Base-by-base conservation (phyloP, 2,888 invertebrate species). In the Meliscaeva auricollis region DNA sequence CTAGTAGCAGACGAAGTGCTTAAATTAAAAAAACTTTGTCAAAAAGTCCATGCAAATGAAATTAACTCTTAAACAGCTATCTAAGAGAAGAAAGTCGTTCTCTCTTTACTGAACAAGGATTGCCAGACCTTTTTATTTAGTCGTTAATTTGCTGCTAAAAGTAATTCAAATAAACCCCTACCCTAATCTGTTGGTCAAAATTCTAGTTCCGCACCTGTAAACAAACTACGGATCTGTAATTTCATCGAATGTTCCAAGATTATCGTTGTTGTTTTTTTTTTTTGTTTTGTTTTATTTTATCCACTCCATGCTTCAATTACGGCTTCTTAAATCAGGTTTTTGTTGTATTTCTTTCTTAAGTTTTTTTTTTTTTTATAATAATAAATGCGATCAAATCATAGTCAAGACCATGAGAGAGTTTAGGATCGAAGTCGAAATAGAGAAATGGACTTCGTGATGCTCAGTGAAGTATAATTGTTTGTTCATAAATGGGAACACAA, bases 391-490 rank as follows among this genome's bases (percentile, higher is more conserved):
- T 48, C 48, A 48, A 32, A 66, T 60, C 41, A 60, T 62, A 62
- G 15, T 26, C 46, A 66, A 48, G 46, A 13, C 46, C 35, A 22
- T 50, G 48, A 35, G 46, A 48, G 50, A 32, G 64, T 41, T 64
- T 26, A 30, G 26, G 44, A 48, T 48, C 64, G 50, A 66, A 66
- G 17, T 66, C n/a, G 22, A 66, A 48, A 35, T 66, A 48, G 48
- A 66, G 66, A 66, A 66, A 66, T 66, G 48, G 48, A 48, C 66
- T 66, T 66, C 35, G 35, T 50, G 60, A 66, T 66, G 66, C 35
- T 66, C 66, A 66, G 66, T 66, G n/a, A 50, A 50, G 66, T 66
- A 22, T 66, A 66, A 66, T 66, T 66, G 66, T 66, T 66, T 66
- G 66, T 48, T 35, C 35, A 35, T 35, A 35, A 15, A 66, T 66